A percentile compares a stretch with the other conserved stretches of the same genome.
Evolutionary conservation across 2,888 invertebrate species (phyloP).

Genomic region (Hermaeophaga mercurialis): DNA sequence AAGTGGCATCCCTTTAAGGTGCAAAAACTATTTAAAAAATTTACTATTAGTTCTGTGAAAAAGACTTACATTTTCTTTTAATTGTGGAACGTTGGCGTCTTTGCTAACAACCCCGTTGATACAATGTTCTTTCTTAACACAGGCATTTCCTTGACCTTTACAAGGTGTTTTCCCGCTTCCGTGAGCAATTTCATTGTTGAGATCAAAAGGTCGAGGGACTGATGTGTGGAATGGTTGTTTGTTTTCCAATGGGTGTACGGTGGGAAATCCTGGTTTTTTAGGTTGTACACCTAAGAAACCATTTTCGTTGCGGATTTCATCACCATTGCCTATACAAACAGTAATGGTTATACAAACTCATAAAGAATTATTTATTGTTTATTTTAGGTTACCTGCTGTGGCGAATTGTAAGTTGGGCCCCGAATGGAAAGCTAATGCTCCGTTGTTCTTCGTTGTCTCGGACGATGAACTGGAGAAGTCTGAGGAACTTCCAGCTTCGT

Average conservation of each 20-base stretch:
- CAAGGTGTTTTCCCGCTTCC: constrained; percentile 53
- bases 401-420: constrained; percentile 48
- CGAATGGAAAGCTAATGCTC: constrained; percentile 47
- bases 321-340: constrained; percentile 46
- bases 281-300: constrained; percentile 56
- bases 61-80: constrained; percentile 62
- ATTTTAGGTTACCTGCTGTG: constrained; percentile 40
- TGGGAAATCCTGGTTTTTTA: constrained; percentile 41
- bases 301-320: constrained; percentile 46
- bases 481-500: constrained; percentile 28
- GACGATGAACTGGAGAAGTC: constrained; percentile 23
- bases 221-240: constrained; percentile 34
- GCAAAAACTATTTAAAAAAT: too few relatives aligned
- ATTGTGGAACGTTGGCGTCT: constrained; percentile 60
- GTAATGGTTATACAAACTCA: neutral
- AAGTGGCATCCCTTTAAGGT: too few relatives aligned
- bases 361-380: neutral
- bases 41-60: too few relatives aligned
- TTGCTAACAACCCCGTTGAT: constrained; percentile 64
- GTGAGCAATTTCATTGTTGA: constrained; percentile 19
- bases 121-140: constrained; percentile 66
- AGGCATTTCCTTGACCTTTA: constrained; percentile 64
- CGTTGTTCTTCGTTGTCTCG: constrained; percentile 23
- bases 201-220: constrained; percentile 31
- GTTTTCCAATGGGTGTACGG: constrained; percentile 36